Conservation (phyloP, 2,113 vertebrate species). For the Antechinus stuartii region DNA sequence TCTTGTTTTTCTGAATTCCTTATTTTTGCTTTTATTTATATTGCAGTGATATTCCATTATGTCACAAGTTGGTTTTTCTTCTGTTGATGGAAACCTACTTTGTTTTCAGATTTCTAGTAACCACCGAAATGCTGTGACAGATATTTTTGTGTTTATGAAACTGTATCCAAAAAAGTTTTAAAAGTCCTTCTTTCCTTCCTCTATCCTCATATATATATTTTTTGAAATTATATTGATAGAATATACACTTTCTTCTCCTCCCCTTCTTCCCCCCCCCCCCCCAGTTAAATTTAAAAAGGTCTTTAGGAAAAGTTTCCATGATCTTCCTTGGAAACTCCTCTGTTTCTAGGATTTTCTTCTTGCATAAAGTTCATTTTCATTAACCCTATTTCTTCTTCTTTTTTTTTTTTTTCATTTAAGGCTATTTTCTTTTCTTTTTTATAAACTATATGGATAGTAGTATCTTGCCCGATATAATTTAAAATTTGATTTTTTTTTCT, state of each 20-base stretch:
- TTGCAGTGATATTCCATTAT: neutral
- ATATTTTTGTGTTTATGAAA: neutral
- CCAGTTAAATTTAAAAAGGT: neutral
- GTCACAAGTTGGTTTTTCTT: neutral
- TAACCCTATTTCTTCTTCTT: neutral
- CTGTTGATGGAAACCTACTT: neutral
- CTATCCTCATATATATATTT: neutral
- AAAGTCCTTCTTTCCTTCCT: neutral
- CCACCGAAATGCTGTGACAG: neutral
- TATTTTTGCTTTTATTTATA: neutral
- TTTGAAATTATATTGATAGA: neutral
- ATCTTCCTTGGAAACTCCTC: neutral
- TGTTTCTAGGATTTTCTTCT: neutral
- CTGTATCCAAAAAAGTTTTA: neutral
- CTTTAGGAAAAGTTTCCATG: neutral
- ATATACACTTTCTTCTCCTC: neutral
- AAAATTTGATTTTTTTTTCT: neutral
- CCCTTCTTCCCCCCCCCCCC: no score
- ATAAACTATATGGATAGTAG: neutral
- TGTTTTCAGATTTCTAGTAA: neutral
- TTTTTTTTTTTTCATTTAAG: neutral
- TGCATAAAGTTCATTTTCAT: neutral
- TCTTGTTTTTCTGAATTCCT: neutral
- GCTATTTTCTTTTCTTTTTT: neutral
- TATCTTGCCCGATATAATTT: neutral